phyloP scores from a whole-genome alignment of 2,113 vertebrate genomes.

The Ancistrus triradiatus region DNA sequence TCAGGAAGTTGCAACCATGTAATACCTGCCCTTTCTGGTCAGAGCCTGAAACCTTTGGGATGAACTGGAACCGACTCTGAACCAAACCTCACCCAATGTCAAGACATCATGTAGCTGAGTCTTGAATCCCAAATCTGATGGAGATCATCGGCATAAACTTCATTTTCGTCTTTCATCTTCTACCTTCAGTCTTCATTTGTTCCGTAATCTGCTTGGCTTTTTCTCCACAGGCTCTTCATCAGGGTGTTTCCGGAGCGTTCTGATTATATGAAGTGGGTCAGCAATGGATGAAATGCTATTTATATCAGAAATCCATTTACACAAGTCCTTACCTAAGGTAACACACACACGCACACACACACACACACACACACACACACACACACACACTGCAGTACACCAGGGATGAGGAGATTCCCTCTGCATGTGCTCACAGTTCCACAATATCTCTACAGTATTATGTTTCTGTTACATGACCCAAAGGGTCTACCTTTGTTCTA shows the following conservation, averaged over 20 bases:
- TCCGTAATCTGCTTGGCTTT: no score
- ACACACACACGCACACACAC: background rate
- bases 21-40: no score
- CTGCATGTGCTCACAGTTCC: background rate
- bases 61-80: no score
- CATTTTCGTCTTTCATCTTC: no score
- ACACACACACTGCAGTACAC: slow-evolving; percentile 17
- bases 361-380: slow-evolving; percentile 10
- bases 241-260: slow-evolving; percentile 59
- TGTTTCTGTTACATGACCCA: background rate
- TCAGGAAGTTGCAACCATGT: no score
- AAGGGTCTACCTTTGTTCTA: no score
- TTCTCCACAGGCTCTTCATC: background rate
- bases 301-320: slow-evolving; percentile 59
- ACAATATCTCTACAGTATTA: background rate
- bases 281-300: slow-evolving; percentile 57
- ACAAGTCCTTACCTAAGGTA: slow-evolving; percentile 51
- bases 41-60: no score
- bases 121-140: no score
- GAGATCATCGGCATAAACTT: no score
- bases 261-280: slow-evolving; percentile 64
- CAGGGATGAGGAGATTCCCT: slow-evolving; percentile 23
- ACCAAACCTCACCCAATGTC: no score
- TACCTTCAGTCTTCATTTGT: no score
- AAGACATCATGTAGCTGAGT: no score